A percentile compares a stretch with the other conserved stretches of the same genome.
Evolutionary conservation across 92 coral and sea anemone genomes (phyloP).

Genomic region (Epizoanthus illoricatus): DNA sequence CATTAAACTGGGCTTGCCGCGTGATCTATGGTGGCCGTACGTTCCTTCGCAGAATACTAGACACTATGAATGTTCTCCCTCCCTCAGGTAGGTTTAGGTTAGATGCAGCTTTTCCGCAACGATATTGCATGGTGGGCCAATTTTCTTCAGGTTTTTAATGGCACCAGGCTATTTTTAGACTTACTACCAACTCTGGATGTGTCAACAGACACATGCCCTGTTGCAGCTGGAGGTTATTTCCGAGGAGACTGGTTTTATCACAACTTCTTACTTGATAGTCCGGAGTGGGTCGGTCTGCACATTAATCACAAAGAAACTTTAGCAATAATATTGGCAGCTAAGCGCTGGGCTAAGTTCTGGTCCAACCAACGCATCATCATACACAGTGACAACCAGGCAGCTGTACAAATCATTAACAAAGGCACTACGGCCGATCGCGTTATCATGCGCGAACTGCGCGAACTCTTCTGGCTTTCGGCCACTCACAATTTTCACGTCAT

Average conservation of each 20-base stretch:
- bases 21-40: conserved; percentile 48
- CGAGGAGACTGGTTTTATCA: conserved; percentile 43
- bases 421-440: conserved; percentile 18
- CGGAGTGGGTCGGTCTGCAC: conserved; percentile 5
- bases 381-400: conserved; percentile 38
- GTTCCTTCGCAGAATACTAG: conserved; percentile 33
- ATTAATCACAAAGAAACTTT: conserved; percentile 30
- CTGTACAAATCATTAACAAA: conserved; percentile 28
- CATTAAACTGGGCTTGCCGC: conserved; percentile 30
- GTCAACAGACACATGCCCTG: conserved; percentile 12
- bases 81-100: conserved; percentile 9
- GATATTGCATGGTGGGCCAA: conserved; percentile 42
- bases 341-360: conserved; percentile 21
- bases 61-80: conserved; percentile 30
- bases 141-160: conserved; percentile 25
- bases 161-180: conserved; percentile 3
- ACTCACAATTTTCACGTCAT: conserved; percentile 18
- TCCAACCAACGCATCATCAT: conserved; percentile 8
- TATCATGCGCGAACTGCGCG: conserved; percentile 17
- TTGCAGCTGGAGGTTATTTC: conserved; percentile 22
- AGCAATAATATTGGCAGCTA: conserved; percentile 15
- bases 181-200: conserved; percentile 42
- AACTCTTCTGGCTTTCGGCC: conserved; percentile 31
- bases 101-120: background rate
- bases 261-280: conserved; percentile 19